Base-by-base conservation (phyloP, 2,113 vertebrate genomes). In the Salvelinus fontinalis region DNA sequence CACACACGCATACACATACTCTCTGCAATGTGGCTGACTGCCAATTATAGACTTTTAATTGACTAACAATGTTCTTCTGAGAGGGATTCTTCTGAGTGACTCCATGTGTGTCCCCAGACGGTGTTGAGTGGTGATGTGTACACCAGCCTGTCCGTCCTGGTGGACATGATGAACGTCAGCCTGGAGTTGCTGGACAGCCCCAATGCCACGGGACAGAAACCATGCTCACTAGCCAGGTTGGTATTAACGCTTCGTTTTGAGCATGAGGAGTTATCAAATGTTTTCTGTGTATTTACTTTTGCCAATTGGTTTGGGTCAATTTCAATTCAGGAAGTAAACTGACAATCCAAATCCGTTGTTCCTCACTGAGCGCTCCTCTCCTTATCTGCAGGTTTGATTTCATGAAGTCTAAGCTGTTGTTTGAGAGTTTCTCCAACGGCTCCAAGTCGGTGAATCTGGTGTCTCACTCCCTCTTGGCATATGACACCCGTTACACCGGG, bases 151-250 rank as follows among this genome's bases (percentile, higher is more conserved):
- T 96, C 96, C 0, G 95, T 99, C 88, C 92, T 99, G 70, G 91
- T 99, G 27, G 95, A 98, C 77, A 98, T 99, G 97, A 95, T 97
- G 72, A 96, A 98, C 12, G 98, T 99, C 59, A 99, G 97, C 77
- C 90, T 99, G 92, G 98, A 99, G 79, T 92, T 99, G 60, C 90
- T 95, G 75, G 93, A 97, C 80, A 91, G 90, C 0, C 94, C 94
- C 60, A 90, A 89, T 78, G 91, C 85, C 67, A 89, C 89, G 29
- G 89, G 90, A 8, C 31, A 80, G 54, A 94, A 89, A 18, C 51
- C 51, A 67, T 57, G 26, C 67, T 99, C 98, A 39, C 89, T 99
- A 51, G 98, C 97, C 72, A 95, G 96, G 96, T 97, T 77, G n/a
- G 31, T 22, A 62, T 67, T 67, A 9, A 57, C 44, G 26, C 65